These are phyloP conservation scores for Myrmophylax atrothorax DNA, from an alignment of 2,113 vertebrate species.

Conservation along the genomic window DNA sequence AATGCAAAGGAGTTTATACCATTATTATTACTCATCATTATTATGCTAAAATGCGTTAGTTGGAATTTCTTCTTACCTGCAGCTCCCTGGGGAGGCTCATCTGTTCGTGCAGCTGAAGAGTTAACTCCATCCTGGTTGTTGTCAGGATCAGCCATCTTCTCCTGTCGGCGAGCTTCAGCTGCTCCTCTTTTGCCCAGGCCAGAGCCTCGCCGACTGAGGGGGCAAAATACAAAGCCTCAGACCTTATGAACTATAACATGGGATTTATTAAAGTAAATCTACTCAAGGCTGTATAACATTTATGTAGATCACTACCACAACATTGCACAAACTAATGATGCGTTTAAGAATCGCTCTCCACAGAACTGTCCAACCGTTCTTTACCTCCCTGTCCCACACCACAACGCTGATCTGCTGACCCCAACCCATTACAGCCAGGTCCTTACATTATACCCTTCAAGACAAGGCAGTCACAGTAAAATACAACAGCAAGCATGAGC, in stretches of 20 bases:
- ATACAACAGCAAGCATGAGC: background rate
- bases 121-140: slow-evolving; percentile 98
- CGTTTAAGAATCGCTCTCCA: background rate
- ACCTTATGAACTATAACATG: background rate
- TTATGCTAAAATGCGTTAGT: background rate
- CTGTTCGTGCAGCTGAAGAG: slow-evolving; percentile 91
- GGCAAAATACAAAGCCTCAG: background rate
- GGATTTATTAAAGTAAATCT: background rate
- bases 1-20: background rate
- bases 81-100: slow-evolving; percentile 96
- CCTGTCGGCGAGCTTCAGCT: slow-evolving; percentile 98
- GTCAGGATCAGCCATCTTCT: slow-evolving; percentile 99
- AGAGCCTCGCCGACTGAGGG: slow-evolving; percentile 97
- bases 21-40: background rate
- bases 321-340: background rate
- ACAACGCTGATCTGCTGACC: background rate
- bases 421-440: background rate
- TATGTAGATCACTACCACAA: background rate
- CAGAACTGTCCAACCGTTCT: background rate
- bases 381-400: background rate
- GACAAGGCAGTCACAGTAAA: background rate
- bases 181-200: slow-evolving; percentile 99
- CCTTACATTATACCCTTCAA: background rate
- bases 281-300: background rate
- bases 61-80: slow-evolving; percentile 80